Base-by-base conservation (phyloP, 2,797 vertebrate species). In the Gorsachius magnificus region DNA sequence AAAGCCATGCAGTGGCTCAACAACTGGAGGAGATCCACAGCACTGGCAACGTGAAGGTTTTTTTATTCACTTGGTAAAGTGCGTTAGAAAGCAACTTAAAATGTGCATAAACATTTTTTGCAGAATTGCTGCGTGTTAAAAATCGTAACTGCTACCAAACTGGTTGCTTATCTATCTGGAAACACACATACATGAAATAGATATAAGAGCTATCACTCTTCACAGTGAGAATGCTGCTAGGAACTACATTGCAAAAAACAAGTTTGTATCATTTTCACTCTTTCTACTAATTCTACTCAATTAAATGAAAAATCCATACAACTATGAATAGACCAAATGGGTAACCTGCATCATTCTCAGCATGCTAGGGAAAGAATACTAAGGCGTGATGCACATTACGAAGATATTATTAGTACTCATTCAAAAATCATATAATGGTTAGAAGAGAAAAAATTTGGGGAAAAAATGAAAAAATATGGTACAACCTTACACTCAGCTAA, bases 381-480 rank as follows among this genome's bases (percentile, higher is more conserved):
- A 18, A 83, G 24, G 54, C 0, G 0, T 13, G 35, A 85, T 13
- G 3, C 0, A 7, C 5, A 24, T 57, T 63, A 76, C 13, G 13
- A 91, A 90, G 43, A 70, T 70, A 82, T 66, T 33, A 84, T 5
- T 0, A 63, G 46, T 48, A 31, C 9, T 63, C 22, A 72, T 58
- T 68, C 31, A 84, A 87, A 92, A 76, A 45, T 76, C 26, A 56
- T 31, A 8, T 33, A 51, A 68, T 12, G 8, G 36, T n/a, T 63
- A 75, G 22, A 77, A 68, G 6, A 78, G 9, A 41, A 82, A 75
- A 60, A 57, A 5, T 10, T 7, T 2, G 6, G 29, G 4, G 13
- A 5, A 29, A 48, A 33, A n/a, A 15, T 5, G 16, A 24, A 11
- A 71, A 61, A 82, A 68, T 17, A 80, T 3, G 17, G 20, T n/a